Evolutionary conservation across 2,113 vertebrate species (phyloP).

Genomic region (Coptodon bakossiorum): DNA sequence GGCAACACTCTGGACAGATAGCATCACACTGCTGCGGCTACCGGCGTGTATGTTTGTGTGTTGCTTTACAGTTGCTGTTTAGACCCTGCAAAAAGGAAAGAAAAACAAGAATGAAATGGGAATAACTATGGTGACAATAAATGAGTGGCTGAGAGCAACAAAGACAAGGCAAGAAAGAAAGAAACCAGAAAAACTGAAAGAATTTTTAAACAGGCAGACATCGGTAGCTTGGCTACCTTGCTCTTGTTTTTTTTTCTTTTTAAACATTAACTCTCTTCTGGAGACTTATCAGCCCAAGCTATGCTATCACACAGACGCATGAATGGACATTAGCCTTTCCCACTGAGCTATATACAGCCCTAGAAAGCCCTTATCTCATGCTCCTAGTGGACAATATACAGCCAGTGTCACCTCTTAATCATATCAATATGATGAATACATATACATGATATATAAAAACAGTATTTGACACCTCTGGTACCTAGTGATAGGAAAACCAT

Average conservation of each 20-base stretch:
- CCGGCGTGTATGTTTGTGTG: neutral
- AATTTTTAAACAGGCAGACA: neutral
- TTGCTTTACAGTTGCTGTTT: neutral
- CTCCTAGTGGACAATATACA: slow-evolving; percentile 34
- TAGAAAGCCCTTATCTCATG: slow-evolving; percentile 34
- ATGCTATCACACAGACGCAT: slow-evolving; percentile 31
- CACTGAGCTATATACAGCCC: slow-evolving; percentile 26
- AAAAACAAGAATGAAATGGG: neutral
- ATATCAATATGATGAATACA: slow-evolving; percentile 33
- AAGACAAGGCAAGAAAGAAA: neutral
- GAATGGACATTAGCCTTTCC: slow-evolving; percentile 40
- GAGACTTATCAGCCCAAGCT: slow-evolving; percentile 23
- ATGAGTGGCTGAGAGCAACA: neutral
- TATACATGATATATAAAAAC: slow-evolving; percentile 11
- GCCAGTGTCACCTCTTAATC: slow-evolving; percentile 26
- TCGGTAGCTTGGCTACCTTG: neutral
- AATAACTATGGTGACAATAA: neutral
- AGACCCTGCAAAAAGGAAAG: neutral
- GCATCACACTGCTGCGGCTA: slow-evolving; percentile 33
- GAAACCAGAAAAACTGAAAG: neutral
- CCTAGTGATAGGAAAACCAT: slow-evolving; percentile 46
- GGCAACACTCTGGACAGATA: slow-evolving; percentile 57
- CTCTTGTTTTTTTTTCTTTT: neutral
- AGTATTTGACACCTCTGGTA: slow-evolving; percentile 20
- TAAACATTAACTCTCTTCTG: neutral